Percentiles rank a stretch among this genome's conserved stretches.
Evolutionary conservation across 30 jellyfish, hydroid and myxozoan genomes (phyloP).

Genomic region (Aurelia aurita): DNA sequence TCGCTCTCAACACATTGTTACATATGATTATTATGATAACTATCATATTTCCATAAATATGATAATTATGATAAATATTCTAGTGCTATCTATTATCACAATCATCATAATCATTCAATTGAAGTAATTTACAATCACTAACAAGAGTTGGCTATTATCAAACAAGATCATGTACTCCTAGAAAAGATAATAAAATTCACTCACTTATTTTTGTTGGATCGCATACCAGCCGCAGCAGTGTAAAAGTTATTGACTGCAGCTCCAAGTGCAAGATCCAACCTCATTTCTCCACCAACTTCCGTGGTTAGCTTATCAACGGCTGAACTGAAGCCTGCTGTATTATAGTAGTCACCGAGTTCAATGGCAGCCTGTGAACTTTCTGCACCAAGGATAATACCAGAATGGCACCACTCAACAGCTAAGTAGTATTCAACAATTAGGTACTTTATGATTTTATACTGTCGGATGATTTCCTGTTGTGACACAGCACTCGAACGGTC

Average conservation of each 20-base stretch:
- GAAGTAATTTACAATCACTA: no score
- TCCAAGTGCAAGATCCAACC: slow-evolving; percentile 66
- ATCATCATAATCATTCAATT: no score
- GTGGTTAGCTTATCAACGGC: slow-evolving; percentile 46
- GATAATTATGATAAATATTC: no score
- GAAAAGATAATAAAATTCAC: no score
- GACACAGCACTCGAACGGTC: slow-evolving; percentile 67
- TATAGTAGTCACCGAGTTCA: slow-evolving; percentile 61
- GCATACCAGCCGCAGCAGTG: slow-evolving; percentile 57
- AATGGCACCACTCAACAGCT: slow-evolving; percentile 64
- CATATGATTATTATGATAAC: no score
- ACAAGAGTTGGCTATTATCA: no score
- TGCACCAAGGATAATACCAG: slow-evolving; percentile 64
- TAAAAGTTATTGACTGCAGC: slow-evolving; percentile 55
- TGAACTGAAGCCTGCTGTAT: slow-evolving; percentile 19
- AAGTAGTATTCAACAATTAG: slow-evolving; percentile 42
- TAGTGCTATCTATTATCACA: no score
- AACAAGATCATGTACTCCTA: no score
- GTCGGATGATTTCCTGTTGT: slow-evolving; percentile 49
- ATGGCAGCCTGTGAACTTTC: slow-evolving; percentile 54
- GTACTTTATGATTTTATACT: slow-evolving; percentile 41
- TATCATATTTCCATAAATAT: no score
- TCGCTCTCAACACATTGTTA: no score
- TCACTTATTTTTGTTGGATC: slow-evolving; percentile 50
- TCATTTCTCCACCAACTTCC: slow-evolving; percentile 46